phyloP scores from a whole-genome alignment of 2,797 vertebrate species.

The Allenopithecus nigroviridis region DNA sequence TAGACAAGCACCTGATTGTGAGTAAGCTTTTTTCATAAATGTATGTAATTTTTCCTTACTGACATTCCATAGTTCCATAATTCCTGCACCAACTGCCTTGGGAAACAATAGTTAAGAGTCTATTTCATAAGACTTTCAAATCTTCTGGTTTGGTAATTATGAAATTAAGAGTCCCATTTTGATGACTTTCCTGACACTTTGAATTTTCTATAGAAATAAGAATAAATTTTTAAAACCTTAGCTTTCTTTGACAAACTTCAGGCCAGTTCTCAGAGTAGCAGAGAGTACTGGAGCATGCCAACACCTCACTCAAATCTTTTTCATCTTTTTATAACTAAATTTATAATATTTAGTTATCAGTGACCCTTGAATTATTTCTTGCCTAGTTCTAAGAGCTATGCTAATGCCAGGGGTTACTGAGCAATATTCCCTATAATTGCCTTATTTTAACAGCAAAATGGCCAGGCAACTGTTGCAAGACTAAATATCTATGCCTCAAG shows the following conservation, averaged over 20 bases:
- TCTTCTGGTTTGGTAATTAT: background rate
- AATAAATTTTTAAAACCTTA: background rate
- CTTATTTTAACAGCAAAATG: background rate
- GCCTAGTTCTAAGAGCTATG: background rate
- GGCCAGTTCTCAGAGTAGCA: background rate
- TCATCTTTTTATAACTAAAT: background rate
- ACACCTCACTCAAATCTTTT: background rate
- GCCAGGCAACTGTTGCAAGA: background rate
- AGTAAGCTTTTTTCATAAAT: background rate
- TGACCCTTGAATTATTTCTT: background rate
- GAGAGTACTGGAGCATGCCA: background rate
- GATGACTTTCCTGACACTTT: background rate
- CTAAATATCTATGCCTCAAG: background rate
- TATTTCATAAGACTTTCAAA: background rate
- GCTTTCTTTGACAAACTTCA: background rate
- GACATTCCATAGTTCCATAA: background rate
- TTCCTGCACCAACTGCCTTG: background rate
- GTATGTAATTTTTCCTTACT: background rate
- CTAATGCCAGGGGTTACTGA: background rate
- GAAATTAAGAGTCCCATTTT: background rate
- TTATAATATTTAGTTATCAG: background rate
- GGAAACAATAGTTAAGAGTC: background rate
- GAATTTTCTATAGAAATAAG: background rate
- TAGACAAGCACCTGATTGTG: background rate
- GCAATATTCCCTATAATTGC: background rate